phyloP scores from a whole-genome alignment of 2,113 vertebrate genomes.

The Oenanthe melanoleuca region DNA sequence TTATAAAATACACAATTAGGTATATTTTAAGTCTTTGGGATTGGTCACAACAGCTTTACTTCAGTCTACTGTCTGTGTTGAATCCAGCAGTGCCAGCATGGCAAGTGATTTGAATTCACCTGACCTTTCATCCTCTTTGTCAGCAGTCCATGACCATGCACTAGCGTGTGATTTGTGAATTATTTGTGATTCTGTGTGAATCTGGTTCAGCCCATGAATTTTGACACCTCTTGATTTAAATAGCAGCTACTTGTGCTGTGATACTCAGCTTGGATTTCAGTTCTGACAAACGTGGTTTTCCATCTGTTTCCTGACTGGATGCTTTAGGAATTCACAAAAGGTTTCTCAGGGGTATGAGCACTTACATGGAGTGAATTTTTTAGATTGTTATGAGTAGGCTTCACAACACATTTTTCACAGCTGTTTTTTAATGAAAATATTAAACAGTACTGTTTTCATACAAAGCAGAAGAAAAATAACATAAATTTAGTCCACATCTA shows the following conservation, averaged over 20 bases:
- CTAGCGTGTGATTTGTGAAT: conserved; percentile 2
- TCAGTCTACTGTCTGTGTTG: background rate
- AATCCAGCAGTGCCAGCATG: background rate
- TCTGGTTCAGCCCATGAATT: background rate
- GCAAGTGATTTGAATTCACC: background rate
- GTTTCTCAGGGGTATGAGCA: background rate
- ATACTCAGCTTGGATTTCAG: background rate
- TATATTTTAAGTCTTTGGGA: background rate
- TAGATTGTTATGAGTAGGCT: background rate
- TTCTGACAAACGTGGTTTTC: background rate
- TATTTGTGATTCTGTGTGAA: background rate
- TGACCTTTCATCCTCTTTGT: background rate
- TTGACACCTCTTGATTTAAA: background rate
- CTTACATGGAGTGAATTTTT: background rate
- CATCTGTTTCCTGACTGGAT: background rate
- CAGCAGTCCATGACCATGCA: background rate
- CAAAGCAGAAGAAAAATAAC: background rate
- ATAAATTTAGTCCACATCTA: background rate
- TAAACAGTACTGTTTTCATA: background rate
- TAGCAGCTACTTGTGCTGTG: background rate
- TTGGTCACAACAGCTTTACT: background rate
- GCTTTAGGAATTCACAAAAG: background rate
- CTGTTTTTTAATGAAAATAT: background rate
- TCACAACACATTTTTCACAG: background rate
- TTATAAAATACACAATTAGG: background rate